These are phyloP conservation scores for Protonemura montana DNA, from an alignment of 2,888 invertebrate species.

Conservation along the genomic window DNA sequence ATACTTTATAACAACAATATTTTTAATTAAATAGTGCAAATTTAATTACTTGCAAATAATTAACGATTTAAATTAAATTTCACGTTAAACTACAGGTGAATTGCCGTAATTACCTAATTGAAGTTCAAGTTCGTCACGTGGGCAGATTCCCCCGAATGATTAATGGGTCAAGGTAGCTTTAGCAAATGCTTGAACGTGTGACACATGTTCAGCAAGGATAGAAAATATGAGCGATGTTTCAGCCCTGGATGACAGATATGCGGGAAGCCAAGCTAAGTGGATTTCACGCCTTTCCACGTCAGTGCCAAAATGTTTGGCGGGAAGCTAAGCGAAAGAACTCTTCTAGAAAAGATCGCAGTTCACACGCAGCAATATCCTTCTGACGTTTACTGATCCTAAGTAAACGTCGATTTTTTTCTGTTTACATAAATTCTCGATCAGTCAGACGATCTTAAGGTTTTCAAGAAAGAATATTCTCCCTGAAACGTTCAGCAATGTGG, in stretches of 20 bases:
- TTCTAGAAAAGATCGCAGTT: neutral
- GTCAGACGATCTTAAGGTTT: neutral
- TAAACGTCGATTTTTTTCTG: neutral
- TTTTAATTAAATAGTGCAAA: no score
- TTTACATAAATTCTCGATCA: neutral
- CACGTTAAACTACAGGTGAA: no score
- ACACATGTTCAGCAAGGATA: neutral
- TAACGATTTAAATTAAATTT: no score
- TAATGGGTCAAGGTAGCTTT: neutral
- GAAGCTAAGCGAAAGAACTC: neutral
- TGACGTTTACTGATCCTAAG: neutral
- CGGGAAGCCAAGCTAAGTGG: neutral
- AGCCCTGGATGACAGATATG: neutral
- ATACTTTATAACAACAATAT: no score
- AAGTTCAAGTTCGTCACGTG: neutral
- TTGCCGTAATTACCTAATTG: neutral
- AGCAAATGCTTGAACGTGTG: neutral
- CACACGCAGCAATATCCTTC: neutral
- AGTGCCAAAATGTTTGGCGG: neutral
- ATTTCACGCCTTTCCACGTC: neutral
- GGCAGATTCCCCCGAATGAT: neutral
- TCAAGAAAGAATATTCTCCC: neutral
- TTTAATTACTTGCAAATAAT: no score
- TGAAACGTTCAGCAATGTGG: neutral
- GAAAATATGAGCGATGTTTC: neutral